Base-by-base conservation (phyloP, 2,888 invertebrate genomes). In the Drosophila prolongata region DNA sequence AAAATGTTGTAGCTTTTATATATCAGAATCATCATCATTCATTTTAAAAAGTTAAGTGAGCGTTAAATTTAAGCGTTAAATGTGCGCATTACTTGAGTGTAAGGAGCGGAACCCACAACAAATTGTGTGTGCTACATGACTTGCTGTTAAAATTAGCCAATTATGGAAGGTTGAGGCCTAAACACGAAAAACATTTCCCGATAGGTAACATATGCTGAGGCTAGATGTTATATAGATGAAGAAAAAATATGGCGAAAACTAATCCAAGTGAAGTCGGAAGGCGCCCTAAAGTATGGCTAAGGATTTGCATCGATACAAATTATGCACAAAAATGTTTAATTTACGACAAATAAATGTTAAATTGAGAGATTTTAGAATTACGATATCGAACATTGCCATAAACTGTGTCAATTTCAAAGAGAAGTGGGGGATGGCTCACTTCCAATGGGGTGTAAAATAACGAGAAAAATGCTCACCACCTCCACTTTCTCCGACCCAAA, bases 331-430 rank as follows among this genome's bases (percentile, higher is more conserved):
- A 89, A 84, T 77, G 82, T 78, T 79, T 86, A 86, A 86, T 86
- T 86, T 86, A 89, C 87, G 88, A 80, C 82, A 77, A 77, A 89
- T 80, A 87, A 89, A 89, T 85, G 89, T 87, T 87, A 87, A 85
- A 85, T 85, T 85, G 76, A 87, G 89, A 84, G 89, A 85, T 85
- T 89, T 73, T 73, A 62, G 75, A 87, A 69, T 78, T 74, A 81
- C 82, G 85, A 81, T 87, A 85, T 81, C 66, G 66, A 43, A 42
- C 54, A 50, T 50, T 68, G 62, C 76, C 78, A 81, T 83, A 87
- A 86, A 85, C 73, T 79, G 83, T 83, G 82, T 80, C 80, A 86
- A 44, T 64, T 16, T 16, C 38, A 14, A 14, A 27, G 9, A 34
- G 50, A 4, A 37, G 34, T 13, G 46, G 43, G 67, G 46, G 30